These are phyloP conservation scores for Drosophila chauvacae DNA, from an alignment of 1,140 invertebrate genomes.

Conservation along the genomic window DNA sequence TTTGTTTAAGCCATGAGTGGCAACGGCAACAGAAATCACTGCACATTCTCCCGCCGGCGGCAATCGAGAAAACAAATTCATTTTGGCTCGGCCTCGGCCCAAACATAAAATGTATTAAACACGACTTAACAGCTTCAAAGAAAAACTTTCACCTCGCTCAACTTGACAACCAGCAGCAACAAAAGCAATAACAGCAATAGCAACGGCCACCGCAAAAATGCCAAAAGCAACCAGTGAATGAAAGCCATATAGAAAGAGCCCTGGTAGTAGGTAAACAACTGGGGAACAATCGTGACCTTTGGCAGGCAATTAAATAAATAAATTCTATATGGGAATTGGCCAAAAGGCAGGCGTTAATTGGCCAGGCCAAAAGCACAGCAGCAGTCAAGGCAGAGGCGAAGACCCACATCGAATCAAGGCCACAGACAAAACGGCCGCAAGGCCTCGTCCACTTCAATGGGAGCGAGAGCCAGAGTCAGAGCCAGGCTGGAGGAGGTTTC, in stretches of 20 bases:
- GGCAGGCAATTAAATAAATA: constrained; percentile 65
- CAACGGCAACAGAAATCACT: background rate
- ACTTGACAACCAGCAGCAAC: constrained; percentile 35
- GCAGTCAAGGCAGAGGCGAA: constrained; percentile 19
- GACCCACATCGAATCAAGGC: constrained; percentile 69
- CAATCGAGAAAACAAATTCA: constrained; percentile 44
- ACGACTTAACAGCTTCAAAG: constrained; percentile 60
- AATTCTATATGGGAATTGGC: constrained; percentile 51
- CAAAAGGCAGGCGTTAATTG: constrained; percentile 65
- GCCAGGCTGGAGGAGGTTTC: background rate
- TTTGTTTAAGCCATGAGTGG: constrained; percentile 25
- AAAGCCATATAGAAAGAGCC: constrained; percentile 21
- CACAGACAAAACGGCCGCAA: constrained; percentile 50
- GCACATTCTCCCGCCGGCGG: constrained; percentile 28
- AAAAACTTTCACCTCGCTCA: constrained; percentile 74
- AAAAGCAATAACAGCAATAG: constrained; percentile 55
- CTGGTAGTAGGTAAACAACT: constrained; percentile 38
- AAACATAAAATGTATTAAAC: constrained; percentile 70
- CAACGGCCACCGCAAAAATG: constrained; percentile 59
- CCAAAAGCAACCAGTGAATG: constrained; percentile 47
- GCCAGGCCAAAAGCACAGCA: constrained; percentile 17
- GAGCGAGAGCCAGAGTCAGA: background rate
- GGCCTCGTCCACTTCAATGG: constrained; percentile 14
- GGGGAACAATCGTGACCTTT: constrained; percentile 41
- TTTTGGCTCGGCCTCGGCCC: constrained; percentile 44